A percentile compares a stretch with the other conserved stretches of the same genome.
Conservation (phyloP, 2,113 vertebrate genomes). For the Platichthys stellatus region DNA sequence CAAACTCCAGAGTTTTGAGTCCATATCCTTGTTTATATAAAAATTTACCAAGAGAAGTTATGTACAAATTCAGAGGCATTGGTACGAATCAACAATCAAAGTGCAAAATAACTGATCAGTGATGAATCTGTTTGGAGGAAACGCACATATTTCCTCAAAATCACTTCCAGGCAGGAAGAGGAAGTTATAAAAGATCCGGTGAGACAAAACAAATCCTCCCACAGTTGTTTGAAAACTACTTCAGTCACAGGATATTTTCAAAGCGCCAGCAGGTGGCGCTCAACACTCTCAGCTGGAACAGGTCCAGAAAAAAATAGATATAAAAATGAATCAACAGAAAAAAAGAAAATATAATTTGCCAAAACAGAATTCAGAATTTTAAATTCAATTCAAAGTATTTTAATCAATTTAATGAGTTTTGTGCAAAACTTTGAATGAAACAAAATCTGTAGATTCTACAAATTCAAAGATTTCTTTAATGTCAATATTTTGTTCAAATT, state of each 20-base stretch:
- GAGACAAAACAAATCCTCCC: background rate
- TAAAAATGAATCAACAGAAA: too few relatives aligned
- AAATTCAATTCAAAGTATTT: too few relatives aligned
- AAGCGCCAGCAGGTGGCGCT: constrained; percentile 32
- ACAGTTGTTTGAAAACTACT: too few relatives aligned
- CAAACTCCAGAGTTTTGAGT: constrained; percentile 57
- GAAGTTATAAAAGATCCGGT: constrained; percentile 2
- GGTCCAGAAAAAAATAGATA: too few relatives aligned
- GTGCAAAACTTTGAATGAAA: background rate
- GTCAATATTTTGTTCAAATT: too few relatives aligned
- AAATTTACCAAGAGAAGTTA: constrained; percentile 71
- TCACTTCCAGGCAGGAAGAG: constrained; percentile 19
- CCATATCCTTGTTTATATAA: constrained; percentile 64
- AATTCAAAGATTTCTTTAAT: too few relatives aligned
- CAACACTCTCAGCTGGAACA: background rate
- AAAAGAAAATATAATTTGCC: too few relatives aligned
- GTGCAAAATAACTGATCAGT: constrained; percentile 33
- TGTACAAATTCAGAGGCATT: constrained; percentile 68
- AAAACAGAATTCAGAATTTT: background rate
- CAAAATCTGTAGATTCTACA: background rate
- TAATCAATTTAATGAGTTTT: too few relatives aligned
- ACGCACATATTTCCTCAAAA: background rate
- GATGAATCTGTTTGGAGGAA: background rate
- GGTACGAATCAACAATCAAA: constrained; percentile 48
- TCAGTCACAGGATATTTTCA: background rate